Percentiles rank a stretch among this genome's conserved stretches.
Conservation (phyloP, 2,113 vertebrate genomes). For the Oriolus oriolus region DNA sequence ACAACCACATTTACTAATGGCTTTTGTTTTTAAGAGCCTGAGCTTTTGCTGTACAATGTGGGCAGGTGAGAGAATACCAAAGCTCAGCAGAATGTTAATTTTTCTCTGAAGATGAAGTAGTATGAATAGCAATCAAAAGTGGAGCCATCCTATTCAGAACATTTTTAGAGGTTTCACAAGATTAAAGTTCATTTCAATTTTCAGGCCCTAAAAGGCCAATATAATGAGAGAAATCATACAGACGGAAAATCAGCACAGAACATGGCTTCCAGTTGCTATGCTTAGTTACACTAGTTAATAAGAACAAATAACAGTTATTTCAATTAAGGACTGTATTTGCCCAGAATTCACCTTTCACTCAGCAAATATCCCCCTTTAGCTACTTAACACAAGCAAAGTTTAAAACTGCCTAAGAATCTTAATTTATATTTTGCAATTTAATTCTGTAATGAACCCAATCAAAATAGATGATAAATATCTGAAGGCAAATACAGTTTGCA, state of each 20-base stretch:
- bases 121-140: neutral
- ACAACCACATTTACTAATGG: neutral
- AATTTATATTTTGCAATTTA: slow-evolving; percentile 52
- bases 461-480: slow-evolving; percentile 41
- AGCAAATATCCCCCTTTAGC: neutral
- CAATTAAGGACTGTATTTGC: neutral
- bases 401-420: neutral
- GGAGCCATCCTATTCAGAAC: neutral
- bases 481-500: slow-evolving; percentile 23
- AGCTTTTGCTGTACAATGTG: neutral
- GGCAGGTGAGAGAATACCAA: neutral
- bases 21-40: neutral
- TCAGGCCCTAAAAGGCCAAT: neutral
- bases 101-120: neutral
- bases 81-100: neutral
- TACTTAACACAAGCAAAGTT: slow-evolving; percentile 1
- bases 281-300: neutral
- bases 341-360: neutral
- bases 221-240: neutral
- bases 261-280: neutral
- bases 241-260: neutral
- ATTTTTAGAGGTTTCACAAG: neutral
- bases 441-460: slow-evolving; percentile 30
- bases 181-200: neutral
- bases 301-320: neutral